A percentile compares a stretch with the other conserved stretches of the same genome.
These are phyloP conservation scores for Dryobotodes eremita DNA, from an alignment of 2,888 invertebrate genomes.

Conservation along the genomic window DNA sequence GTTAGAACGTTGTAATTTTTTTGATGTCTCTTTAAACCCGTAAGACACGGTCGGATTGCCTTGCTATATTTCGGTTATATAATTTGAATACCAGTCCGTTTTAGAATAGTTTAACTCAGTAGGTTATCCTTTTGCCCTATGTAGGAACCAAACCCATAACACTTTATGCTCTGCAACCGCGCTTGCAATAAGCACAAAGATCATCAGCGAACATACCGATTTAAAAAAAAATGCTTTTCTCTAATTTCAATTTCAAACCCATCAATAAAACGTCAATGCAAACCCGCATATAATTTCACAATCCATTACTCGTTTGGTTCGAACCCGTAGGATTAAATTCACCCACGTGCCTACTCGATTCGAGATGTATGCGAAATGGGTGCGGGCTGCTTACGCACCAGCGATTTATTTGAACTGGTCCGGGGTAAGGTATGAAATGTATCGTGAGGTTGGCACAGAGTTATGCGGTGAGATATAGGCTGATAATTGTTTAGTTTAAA, in stretches of 20 bases:
- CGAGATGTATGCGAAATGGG: slow-evolving; percentile 58
- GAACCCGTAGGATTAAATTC: slow-evolving; percentile 64
- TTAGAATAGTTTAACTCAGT: not conserved
- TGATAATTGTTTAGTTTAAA: not conserved
- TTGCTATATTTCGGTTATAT: not conserved
- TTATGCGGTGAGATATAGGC: not conserved
- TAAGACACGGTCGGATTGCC: too few species aligned
- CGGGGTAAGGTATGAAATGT: slow-evolving; percentile 54
- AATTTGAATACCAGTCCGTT: not conserved
- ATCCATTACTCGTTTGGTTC: slow-evolving; percentile 67
- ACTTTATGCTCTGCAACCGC: not conserved
- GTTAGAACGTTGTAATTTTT: not conserved
- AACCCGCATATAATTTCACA: slow-evolving; percentile 64
- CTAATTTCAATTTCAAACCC: not conserved
- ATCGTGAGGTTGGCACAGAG: slow-evolving; percentile 40
- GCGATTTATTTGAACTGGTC: slow-evolving; percentile 69
- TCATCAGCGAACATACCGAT: not conserved
- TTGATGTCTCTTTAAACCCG: not conserved
- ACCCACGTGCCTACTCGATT: slow-evolving; percentile 42
- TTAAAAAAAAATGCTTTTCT: too few species aligned
- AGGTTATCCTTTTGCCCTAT: not conserved
- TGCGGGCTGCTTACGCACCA: slow-evolving; percentile 62
- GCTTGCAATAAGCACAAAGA: not conserved
- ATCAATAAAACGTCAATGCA: slow-evolving; percentile 50
- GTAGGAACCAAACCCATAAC: not conserved